A percentile compares a stretch with the other conserved stretches of the same genome.
Evolutionary conservation across 2,797 vertebrate species (phyloP).

Genomic region (Chiroxiphia lanceolata): DNA sequence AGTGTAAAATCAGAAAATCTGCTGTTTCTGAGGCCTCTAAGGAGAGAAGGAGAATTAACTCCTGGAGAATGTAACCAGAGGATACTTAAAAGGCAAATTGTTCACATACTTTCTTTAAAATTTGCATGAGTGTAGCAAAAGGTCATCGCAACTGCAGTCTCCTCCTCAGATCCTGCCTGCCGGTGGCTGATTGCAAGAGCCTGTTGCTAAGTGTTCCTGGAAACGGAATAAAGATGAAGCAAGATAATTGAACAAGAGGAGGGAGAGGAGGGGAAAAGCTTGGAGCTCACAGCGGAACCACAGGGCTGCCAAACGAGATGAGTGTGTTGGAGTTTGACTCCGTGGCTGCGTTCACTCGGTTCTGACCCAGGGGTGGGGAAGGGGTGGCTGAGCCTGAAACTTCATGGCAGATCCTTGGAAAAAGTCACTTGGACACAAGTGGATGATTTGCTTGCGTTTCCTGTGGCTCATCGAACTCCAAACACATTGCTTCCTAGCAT

Average conservation of each 20-base stretch:
- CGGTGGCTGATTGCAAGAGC: conserved; percentile 57
- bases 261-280: background rate
- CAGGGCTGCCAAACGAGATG: conserved; percentile 20
- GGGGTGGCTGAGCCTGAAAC: background rate
- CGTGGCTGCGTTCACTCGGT: background rate
- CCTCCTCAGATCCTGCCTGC: conserved; percentile 51
- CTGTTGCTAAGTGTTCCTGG: conserved; percentile 64
- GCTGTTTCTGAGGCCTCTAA: conserved; percentile 19
- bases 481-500: background rate
- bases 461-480: background rate
- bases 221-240: conserved; percentile 49
- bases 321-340: conserved; percentile 13
- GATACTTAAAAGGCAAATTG: conserved; percentile 58
- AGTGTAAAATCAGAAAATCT: conserved; percentile 49
- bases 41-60: conserved; percentile 43
- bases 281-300: background rate
- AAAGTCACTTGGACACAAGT: background rate
- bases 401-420: background rate
- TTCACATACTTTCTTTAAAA: conserved; percentile 61
- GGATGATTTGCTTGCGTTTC: background rate
- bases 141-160: conserved; percentile 25
- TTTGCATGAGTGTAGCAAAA: conserved; percentile 63
- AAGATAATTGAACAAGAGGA: conserved; percentile 43
- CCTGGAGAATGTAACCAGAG: conserved; percentile 20
- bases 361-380: conserved; percentile 13